A percentile compares a stretch with the other conserved stretches of the same genome.
Conservation (phyloP, 2,113 vertebrate species). For the Cricetomys ansorgei region DNA sequence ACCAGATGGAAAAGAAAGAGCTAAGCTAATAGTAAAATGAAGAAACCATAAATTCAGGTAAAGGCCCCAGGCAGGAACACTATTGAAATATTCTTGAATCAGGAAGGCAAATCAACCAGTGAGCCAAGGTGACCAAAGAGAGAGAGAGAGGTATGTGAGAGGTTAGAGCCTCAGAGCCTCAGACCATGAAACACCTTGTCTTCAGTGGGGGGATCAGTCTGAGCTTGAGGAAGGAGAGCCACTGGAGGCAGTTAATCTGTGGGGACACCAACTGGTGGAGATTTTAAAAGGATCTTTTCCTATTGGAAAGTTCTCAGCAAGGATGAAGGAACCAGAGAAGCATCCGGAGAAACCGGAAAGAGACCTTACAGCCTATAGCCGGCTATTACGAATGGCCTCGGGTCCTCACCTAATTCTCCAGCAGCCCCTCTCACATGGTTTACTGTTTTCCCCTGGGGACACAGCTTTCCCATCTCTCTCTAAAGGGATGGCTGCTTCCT, state of each 20-base stretch:
- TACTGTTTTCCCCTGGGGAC: neutral
- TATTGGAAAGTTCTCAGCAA: neutral
- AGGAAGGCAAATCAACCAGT: neutral
- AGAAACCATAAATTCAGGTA: neutral
- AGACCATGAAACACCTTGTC: neutral
- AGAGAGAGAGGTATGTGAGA: neutral
- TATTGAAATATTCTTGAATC: neutral
- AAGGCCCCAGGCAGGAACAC: constrained; percentile 5
- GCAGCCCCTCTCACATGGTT: neutral
- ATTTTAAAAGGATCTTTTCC: neutral
- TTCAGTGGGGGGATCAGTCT: neutral
- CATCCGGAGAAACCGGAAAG: neutral
- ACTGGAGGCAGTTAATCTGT: neutral
- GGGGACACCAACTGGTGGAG: neutral
- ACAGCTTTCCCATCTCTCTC: neutral
- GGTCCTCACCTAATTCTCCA: neutral
- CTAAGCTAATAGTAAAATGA: neutral
- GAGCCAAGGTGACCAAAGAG: neutral
- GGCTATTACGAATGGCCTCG: neutral
- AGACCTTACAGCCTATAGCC: neutral
- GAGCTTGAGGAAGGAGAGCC: neutral
- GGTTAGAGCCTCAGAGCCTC: neutral
- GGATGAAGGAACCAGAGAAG: neutral
- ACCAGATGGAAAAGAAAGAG: neutral
- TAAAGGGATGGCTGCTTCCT: neutral